These are phyloP conservation scores for Lichenostomus cassidix DNA, from an alignment of 2,113 vertebrate genomes.

Conservation along the genomic window DNA sequence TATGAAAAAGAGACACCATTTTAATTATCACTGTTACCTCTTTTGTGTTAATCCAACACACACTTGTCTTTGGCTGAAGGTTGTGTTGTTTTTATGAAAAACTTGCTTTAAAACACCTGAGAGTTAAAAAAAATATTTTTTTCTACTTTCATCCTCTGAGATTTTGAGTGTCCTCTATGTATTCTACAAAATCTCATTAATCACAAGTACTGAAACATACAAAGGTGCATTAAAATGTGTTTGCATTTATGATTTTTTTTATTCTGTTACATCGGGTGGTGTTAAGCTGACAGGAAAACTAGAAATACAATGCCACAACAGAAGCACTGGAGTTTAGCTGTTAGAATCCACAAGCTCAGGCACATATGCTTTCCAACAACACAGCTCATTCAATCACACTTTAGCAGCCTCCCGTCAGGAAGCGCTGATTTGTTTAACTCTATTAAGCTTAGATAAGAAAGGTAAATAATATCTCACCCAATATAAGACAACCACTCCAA, in stretches of 20 bases:
- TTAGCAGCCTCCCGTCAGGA: constrained; percentile 50
- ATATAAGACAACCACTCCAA: constrained; percentile 65
- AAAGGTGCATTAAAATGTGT: background rate
- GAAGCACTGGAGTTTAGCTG: constrained; percentile 8
- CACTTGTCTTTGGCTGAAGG: background rate
- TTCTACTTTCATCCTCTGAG: background rate
- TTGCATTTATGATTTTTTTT: background rate
- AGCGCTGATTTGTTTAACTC: constrained; percentile 73
- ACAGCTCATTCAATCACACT: constrained; percentile 16
- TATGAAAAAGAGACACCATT: background rate
- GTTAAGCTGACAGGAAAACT: constrained; percentile 35
- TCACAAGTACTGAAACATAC: fast-evolving
- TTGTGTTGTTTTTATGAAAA: background rate
- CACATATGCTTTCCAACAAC: constrained; percentile 41
- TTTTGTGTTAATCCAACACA: background rate
- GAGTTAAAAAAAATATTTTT: background rate
- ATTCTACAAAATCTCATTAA: background rate
- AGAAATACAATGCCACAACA: constrained; percentile 20
- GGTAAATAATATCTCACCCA: constrained; percentile 69
- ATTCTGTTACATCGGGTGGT: background rate
- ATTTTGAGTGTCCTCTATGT: background rate
- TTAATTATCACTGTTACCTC: background rate
- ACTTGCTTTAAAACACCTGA: background rate
- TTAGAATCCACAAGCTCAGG: constrained; percentile 35
- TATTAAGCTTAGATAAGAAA: constrained; percentile 72